A percentile compares a stretch with the other conserved stretches of the same genome.
Evolutionary conservation across 1,140 invertebrate species (phyloP).

Genomic region (Bombus sibiricus): DNA sequence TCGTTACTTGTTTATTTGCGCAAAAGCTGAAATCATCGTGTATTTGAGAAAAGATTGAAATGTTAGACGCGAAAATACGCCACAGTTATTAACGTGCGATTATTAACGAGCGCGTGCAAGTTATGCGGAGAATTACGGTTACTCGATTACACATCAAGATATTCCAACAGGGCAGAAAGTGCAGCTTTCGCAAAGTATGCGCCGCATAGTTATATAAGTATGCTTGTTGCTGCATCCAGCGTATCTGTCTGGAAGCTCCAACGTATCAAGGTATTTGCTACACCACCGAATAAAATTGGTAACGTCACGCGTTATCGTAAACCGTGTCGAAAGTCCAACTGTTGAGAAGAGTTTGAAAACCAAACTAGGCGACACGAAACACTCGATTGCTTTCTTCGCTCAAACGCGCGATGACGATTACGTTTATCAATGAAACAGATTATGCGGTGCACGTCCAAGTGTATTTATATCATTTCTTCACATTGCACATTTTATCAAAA

Average conservation of each 20-base stretch:
- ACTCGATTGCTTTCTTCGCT: neutral
- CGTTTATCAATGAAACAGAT: no score
- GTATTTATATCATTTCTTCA: no score
- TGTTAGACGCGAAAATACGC: no score
- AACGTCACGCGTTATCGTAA: neutral
- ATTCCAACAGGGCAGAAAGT: slow-evolving; percentile 48
- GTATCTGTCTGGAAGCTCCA: slow-evolving; percentile 35
- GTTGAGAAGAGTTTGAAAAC: no score
- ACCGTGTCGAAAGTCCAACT: neutral
- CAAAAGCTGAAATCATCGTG: neutral
- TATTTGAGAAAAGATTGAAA: neutral
- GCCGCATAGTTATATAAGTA: slow-evolving; percentile 64
- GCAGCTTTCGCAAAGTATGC: slow-evolving; percentile 59
- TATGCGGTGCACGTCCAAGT: no score
- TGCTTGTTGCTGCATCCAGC: slow-evolving; percentile 29
- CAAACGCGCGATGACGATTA: no score
- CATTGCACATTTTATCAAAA: no score
- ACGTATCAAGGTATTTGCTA: slow-evolving; percentile 62
- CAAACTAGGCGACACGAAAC: no score
- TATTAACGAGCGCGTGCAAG: slow-evolving; percentile 8
- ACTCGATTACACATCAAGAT: slow-evolving; percentile 42
- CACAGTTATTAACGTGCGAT: neutral
- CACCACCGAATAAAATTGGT: slow-evolving; percentile 21
- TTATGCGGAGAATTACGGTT: slow-evolving; percentile 38
- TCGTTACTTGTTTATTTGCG: no score